Conservation (phyloP, 2,797 vertebrate species). For the Scleropages formosus region DNA sequence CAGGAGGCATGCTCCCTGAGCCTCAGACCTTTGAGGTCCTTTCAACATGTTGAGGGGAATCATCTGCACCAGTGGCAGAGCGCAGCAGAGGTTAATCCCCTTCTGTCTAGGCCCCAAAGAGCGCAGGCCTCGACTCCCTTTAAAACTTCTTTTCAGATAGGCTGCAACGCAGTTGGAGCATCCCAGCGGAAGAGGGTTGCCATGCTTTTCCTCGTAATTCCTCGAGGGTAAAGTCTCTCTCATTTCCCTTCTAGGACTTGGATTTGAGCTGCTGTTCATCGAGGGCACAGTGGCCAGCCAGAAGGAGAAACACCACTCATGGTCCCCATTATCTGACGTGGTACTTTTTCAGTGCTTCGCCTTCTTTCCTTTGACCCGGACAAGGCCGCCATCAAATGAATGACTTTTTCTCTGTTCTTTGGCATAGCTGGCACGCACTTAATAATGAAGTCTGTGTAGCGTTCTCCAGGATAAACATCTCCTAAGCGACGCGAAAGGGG, state of each 20-base stretch:
- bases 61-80: not conserved
- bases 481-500: not conserved
- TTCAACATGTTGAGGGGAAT: slow-evolving; percentile 13
- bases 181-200: not conserved
- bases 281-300: not conserved
- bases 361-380: not conserved
- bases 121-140: not conserved
- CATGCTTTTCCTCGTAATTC: not conserved
- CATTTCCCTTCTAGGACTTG: slow-evolving; percentile 12
- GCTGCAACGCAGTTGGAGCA: slow-evolving; percentile 3
- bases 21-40: not conserved
- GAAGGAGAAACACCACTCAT: not conserved
- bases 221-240: not conserved
- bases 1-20: not conserved
- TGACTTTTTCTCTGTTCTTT: not conserved
- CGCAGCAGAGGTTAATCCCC: not conserved
- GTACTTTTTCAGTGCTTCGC: not conserved
- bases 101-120: not conserved
- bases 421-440: not conserved
- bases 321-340: not conserved
- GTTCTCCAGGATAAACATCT: slow-evolving; percentile 9
- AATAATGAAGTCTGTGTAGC: not conserved
- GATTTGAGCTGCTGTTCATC: not conserved
- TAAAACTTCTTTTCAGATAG: not conserved
- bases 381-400: slow-evolving; percentile 11